These are phyloP conservation scores for Antheraea yamamai DNA, from an alignment of 2,888 invertebrate genomes.

Conservation along the genomic window DNA sequence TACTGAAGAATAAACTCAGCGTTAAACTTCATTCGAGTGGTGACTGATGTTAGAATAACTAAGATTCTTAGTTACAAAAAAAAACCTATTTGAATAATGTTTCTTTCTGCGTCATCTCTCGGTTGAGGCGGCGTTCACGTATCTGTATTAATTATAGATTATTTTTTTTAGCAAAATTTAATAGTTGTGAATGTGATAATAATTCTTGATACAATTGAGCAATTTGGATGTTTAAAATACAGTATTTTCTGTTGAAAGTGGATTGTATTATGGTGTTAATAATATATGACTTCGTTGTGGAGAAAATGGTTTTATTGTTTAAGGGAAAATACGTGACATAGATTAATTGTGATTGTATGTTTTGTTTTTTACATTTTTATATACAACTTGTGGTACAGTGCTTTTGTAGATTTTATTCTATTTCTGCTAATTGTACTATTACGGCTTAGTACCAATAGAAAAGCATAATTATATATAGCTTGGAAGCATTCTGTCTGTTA, in stretches of 20 bases:
- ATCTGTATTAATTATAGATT: neutral
- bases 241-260: too few species aligned
- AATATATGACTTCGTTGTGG: neutral
- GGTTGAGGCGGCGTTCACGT: neutral
- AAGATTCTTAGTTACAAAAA: neutral
- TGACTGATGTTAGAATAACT: slow-evolving; percentile 18
- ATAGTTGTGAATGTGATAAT: neutral
- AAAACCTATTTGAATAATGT: slow-evolving; percentile 1
- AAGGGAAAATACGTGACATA: too few species aligned
- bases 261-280: neutral
- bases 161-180: neutral
- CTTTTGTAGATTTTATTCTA: too few species aligned
- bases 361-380: neutral
- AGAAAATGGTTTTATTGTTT: too few species aligned
- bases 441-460: too few species aligned
- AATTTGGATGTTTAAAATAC: too few species aligned
- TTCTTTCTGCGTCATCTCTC: slow-evolving; percentile 2
- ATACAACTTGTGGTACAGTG: too few species aligned
- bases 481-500: too few species aligned
- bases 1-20: slow-evolving; percentile 18
- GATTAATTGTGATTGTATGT: neutral
- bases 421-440: too few species aligned
- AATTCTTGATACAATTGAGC: neutral
- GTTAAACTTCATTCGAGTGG: slow-evolving; percentile 11
- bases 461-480: too few species aligned